phyloP scores from a whole-genome alignment of 2,797 vertebrate genomes.

The Buphagus erythrorhynchus region DNA sequence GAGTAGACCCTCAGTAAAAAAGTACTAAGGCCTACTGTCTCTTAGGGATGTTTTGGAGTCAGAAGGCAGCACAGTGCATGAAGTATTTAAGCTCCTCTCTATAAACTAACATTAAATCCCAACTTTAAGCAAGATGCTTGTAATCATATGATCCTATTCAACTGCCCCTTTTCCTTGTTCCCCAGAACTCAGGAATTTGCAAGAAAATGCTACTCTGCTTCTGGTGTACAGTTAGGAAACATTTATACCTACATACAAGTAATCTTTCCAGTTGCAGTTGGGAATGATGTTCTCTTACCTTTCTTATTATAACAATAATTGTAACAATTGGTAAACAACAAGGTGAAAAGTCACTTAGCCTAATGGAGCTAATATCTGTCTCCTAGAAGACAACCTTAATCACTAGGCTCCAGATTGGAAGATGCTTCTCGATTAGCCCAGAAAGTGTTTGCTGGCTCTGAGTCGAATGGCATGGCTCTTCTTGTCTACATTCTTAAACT shows the following conservation, averaged over 20 bases:
- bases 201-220: neutral
- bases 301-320: neutral
- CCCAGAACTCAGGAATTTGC: neutral
- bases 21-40: neutral
- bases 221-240: neutral
- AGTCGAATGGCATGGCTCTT: accelerated
- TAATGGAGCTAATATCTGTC: neutral
- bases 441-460: neutral
- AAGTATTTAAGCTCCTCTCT: neutral
- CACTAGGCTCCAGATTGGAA: neutral
- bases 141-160: neutral
- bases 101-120: neutral
- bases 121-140: neutral
- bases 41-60: neutral
- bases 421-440: neutral
- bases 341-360: neutral
- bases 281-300: neutral
- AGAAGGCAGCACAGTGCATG: too few species aligned
- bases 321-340: neutral
- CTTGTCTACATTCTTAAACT: neutral
- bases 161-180: neutral
- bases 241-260: neutral
- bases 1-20: neutral
- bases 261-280: neutral
- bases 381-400: neutral